phyloP scores from a whole-genome alignment of 2,797 vertebrate species.

The Atherinosoma microstoma region DNA sequence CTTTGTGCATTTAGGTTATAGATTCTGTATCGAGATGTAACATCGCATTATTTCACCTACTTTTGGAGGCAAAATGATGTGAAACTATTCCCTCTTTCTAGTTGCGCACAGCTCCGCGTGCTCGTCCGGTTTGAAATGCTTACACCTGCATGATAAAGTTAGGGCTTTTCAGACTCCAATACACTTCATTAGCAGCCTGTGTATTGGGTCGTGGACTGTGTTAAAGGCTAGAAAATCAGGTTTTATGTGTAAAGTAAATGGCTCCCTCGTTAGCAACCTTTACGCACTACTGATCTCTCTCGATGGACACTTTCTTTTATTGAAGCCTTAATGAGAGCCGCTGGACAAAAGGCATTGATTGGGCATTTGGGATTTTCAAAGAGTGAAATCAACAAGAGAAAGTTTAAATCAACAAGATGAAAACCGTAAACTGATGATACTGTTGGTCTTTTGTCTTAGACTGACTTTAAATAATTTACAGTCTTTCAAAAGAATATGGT shows the following conservation, averaged over 20 bases:
- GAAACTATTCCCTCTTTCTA: conserved; percentile 4
- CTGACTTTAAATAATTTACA: conserved; percentile 7
- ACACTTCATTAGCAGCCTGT: conserved; percentile 41
- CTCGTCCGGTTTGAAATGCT: conserved; percentile 11
- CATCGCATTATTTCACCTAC: background rate
- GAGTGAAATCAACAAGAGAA: conserved; percentile 46
- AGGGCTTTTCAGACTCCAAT: conserved; percentile 38
- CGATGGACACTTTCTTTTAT: conserved; percentile 37
- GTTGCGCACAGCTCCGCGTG: background rate
- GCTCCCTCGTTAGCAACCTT: conserved; percentile 37
- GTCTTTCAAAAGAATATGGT: conserved; percentile 26
- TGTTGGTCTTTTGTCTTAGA: conserved; percentile 11
- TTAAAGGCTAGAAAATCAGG: conserved; percentile 46
- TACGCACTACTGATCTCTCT: conserved; percentile 46
- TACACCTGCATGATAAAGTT: conserved; percentile 16
- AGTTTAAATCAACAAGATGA: conserved; percentile 50
- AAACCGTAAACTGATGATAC: conserved; percentile 24
- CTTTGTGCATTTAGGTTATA: background rate
- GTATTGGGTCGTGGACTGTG: conserved; percentile 50
- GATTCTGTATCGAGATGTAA: background rate
- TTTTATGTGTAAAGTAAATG: conserved; percentile 42
- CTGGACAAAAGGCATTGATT: conserved; percentile 44
- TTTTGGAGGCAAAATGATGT: background rate
- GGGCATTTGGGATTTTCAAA: background rate
- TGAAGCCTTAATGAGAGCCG: conserved; percentile 27